phyloP scores from a whole-genome alignment of 2,888 invertebrate genomes.

The Scelioninae gen. 2 region DNA sequence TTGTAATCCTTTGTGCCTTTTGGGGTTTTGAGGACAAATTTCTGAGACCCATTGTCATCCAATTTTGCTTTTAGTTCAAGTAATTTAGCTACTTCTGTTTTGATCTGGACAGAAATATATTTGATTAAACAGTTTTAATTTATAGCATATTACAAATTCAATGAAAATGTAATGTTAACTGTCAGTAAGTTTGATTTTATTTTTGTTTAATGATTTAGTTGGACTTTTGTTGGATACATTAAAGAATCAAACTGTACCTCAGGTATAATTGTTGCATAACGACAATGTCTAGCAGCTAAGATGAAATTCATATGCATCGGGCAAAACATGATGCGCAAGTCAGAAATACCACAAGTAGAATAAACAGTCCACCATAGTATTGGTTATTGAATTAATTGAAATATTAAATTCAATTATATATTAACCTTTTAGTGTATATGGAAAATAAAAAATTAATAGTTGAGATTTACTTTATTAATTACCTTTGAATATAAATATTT shows the following conservation, averaged over 20 bases:
- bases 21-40: conserved; percentile 91
- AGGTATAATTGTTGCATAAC: conserved; percentile 65
- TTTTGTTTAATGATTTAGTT: neutral
- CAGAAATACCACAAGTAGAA: conserved; percentile 68
- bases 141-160: no score
- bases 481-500: no score
- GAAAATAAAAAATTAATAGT: no score
- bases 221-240: neutral
- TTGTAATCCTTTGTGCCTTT: conserved; percentile 97
- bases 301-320: conserved; percentile 67
- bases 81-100: conserved; percentile 89
- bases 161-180: neutral
- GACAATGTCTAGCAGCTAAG: conserved; percentile 66
- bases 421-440: no score
- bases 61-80: conserved; percentile 87
- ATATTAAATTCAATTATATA: no score
- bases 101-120: conserved; percentile 81
- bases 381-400: conserved; percentile 70
- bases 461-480: no score
- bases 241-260: conserved; percentile 67
- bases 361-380: conserved; percentile 72
- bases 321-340: conserved; percentile 67
- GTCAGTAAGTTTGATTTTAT: neutral
- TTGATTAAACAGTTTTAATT: no score
- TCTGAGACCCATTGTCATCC: conserved; percentile 80